Evolutionary conservation across 2,113 vertebrate genomes (phyloP), one percentile per base, ranked within the genome.

Genomic region (Odontophorus gujanensis): DNA sequence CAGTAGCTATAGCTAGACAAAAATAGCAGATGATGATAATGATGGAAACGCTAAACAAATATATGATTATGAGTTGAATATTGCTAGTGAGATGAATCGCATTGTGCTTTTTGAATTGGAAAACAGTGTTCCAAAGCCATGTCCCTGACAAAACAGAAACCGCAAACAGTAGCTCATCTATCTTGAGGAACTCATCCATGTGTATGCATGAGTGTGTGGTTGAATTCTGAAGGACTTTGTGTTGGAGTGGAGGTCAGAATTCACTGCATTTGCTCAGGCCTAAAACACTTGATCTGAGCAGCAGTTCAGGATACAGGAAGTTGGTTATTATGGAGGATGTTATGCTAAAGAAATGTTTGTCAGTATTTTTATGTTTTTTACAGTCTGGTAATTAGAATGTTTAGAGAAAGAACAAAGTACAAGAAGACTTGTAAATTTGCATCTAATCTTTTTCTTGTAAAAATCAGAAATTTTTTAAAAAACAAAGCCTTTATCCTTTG

Each of bases 71-170:
- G 53, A 90, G 43, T n/a, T 81, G 57, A 72, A 4, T 91, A 50
- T 88, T 94, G 10, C 85, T 84, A 79, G 67, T 94, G 89, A 96
- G 73, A 92, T 92, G 72, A 93, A 91, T 97, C 19, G 43, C 74
- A 38, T 89, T 94, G 8, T 68, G 42, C 85, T 87, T 63, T 91
- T 90, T 94, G 92, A 96, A 96, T 59, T 69, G 58, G 48, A 50
- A 83, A 93, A 87, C 40, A 36, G 17, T 86, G 40, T 26, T 90
- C 32, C 5, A 8, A 71, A 94, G 61, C 57, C 1, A 0, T 16
- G 51, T 87, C 50, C 40, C 7, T 6, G 2, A 61, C 3, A 2
- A 79, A 94, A 87, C 43, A 84, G 22, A 79, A 89, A 78, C 25
- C 57, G 32, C 3, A 5, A 88, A 71, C 30, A 61, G 4, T 50